Conservation (phyloP, 1,140 invertebrate genomes). For the Propsilocerus akamusi region DNA sequence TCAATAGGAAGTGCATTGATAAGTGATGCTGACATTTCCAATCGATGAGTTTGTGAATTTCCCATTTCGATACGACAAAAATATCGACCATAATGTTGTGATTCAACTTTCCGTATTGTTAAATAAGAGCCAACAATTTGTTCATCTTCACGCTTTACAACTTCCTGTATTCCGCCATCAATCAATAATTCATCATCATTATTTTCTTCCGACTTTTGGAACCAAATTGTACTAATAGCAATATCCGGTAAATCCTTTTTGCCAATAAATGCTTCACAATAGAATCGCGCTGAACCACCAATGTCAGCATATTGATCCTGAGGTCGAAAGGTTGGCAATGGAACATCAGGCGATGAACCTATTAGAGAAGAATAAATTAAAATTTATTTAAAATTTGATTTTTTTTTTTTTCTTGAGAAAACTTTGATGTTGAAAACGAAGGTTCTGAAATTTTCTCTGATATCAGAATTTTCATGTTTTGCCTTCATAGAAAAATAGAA, state of each 20-base stretch:
- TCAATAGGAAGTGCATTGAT: slow-evolving; percentile 1
- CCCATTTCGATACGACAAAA: slow-evolving; percentile 26
- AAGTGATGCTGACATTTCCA: slow-evolving; percentile 6
- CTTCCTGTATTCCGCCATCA: background rate
- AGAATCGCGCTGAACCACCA: slow-evolving; percentile 38
- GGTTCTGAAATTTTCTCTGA: background rate
- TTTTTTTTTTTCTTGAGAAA: background rate
- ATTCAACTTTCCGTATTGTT: slow-evolving; percentile 32
- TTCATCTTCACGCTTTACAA: slow-evolving; percentile 37
- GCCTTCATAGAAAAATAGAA: background rate
- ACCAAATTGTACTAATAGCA: slow-evolving; percentile 5
- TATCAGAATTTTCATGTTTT: background rate
- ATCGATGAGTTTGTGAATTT: slow-evolving; percentile 4
- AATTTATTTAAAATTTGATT: no score
- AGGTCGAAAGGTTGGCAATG: slow-evolving; percentile 33
- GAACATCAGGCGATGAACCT: slow-evolving; percentile 23
- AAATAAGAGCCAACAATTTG: slow-evolving; percentile 51
- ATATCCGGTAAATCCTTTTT: slow-evolving; percentile 13
- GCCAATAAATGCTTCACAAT: slow-evolving; percentile 58
- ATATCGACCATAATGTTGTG: slow-evolving; percentile 46
- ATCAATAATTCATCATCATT: background rate
- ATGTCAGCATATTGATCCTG: slow-evolving; percentile 30
- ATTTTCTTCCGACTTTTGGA: slow-evolving; percentile 1
- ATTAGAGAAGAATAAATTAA: no score
- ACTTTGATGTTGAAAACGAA: background rate